Evolutionary conservation across 2,113 vertebrate genomes (phyloP), one percentile per base, ranked within the genome.

Genomic region (Colius striatus): DNA sequence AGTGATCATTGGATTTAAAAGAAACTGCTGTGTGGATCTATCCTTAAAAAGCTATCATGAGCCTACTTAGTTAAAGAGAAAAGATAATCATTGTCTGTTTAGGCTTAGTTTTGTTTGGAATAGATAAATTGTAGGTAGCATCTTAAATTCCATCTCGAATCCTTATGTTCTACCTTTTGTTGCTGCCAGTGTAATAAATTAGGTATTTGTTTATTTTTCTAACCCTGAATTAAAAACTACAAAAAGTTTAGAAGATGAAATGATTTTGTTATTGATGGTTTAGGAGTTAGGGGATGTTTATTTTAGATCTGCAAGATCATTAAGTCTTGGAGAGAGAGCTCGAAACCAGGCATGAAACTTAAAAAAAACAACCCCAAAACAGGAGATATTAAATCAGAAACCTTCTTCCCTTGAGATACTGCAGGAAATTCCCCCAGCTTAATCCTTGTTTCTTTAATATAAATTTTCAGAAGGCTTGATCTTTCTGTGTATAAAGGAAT

Each of bases 391-490:
- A 84, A 90, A 58, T 55, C 11, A 68, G 66, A 78, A 80, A 75
- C 55, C 15, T 57, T 87, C 30, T 72, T 15, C 91, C 27, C 70
- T 57, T 84, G 92, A 92, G 91, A 87, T 65, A 36, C 55, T 75
- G 34, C 22, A 61, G 47, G 30, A 91, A 92, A 93, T 88, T 89
- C 84, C 92, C 36, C 15, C 57, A 25, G 81, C 63, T 95, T 78
- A 77, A 91, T 92, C 85, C 70, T 41, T 21, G 54, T 87, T 91
- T 84, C 66, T 89, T 89, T 85, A 89, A 80, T 87, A 91, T 57
- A 86, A 86, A 27, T 86, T 81, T 95, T 70, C 86, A 91, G 63
- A 47, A 70, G 61, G 54, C 55, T 92, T 94, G 82, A 84, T 95
- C 86, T 94, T 75, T 73, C 68, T 73, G 68, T 83, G 23, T 86